Percentiles rank a stretch among this genome's conserved stretches.
Evolutionary conservation across 1,140 invertebrate species (phyloP).

Genomic region (Leptinotarsa defecta): DNA sequence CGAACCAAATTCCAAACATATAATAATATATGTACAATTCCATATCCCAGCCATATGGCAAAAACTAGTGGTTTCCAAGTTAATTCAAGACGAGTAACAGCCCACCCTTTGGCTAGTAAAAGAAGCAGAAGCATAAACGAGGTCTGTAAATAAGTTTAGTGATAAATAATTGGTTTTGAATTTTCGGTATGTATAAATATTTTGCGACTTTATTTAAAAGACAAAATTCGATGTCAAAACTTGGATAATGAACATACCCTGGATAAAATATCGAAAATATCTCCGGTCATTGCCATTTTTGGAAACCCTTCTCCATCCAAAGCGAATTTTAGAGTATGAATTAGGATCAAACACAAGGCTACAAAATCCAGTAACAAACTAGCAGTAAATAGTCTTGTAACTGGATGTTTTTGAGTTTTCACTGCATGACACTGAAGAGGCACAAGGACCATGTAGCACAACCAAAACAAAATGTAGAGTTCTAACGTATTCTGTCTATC

Average conservation of each 20-base stretch:
- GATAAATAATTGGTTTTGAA: background rate
- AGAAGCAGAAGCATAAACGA: constrained; percentile 93
- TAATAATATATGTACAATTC: constrained; percentile 86
- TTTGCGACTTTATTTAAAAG: background rate
- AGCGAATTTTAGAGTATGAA: constrained; percentile 89
- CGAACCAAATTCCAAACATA: constrained; percentile 96
- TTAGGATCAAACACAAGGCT: constrained; percentile 82
- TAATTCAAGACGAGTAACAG: constrained; percentile 87
- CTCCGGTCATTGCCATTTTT: constrained; percentile 80
- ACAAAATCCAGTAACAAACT: constrained; percentile 85
- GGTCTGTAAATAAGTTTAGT: constrained; percentile 69
- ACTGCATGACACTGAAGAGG: constrained; percentile 89
- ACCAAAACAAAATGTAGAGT: constrained; percentile 87
- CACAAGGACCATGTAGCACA: constrained; percentile 84
- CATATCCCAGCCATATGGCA: constrained; percentile 89
- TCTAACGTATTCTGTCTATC: constrained; percentile 93
- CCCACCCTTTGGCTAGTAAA: constrained; percentile 95
- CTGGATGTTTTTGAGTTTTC: constrained; percentile 82
- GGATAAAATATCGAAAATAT: constrained; percentile 89
- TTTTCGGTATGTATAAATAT: background rate
- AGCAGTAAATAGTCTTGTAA: constrained; percentile 88
- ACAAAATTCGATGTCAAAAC: background rate
- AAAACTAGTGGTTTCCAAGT: constrained; percentile 85
- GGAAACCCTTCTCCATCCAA: constrained; percentile 85
- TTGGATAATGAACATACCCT: constrained; percentile 58